These are phyloP conservation scores for Paralvinella palmiformis DNA, from an alignment of 1,140 invertebrate species.

Conservation along the genomic window DNA sequence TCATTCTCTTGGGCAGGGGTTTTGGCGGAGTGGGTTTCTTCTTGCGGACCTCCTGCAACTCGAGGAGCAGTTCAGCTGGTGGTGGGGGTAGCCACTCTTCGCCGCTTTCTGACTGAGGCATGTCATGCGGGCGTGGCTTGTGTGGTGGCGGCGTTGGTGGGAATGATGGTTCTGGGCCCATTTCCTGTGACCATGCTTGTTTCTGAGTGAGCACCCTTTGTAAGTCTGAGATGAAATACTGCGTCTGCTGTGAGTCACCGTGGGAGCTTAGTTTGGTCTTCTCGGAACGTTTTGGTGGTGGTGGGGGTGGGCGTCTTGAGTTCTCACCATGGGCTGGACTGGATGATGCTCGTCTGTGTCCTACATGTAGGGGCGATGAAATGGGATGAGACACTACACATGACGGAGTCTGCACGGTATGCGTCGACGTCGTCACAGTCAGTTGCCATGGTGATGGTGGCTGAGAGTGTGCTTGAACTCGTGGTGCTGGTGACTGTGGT, in stretches of 20 bases:
- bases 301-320: neutral
- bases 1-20: neutral
- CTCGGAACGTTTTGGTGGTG: neutral
- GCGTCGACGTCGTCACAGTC: too few species aligned
- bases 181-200: neutral
- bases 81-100: neutral
- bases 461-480: too few species aligned
- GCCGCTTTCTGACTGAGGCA: neutral
- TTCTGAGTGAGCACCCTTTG: neutral
- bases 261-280: neutral
- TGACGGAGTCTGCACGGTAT: too few species aligned
- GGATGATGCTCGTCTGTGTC: too few species aligned
- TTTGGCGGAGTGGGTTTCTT: neutral
- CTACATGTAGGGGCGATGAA: too few species aligned
- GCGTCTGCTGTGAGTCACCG: neutral
- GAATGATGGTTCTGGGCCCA: too few species aligned
- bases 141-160: neutral
- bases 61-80: neutral
- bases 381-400: too few species aligned
- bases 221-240: slow-evolving; percentile 7
- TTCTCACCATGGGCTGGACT: neutral
- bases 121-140: neutral
- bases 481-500: too few species aligned
- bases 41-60: neutral
- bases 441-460: too few species aligned